These are phyloP conservation scores for Willowsia nigromaculata DNA, from an alignment of 2,888 invertebrate genomes.

Conservation along the genomic window DNA sequence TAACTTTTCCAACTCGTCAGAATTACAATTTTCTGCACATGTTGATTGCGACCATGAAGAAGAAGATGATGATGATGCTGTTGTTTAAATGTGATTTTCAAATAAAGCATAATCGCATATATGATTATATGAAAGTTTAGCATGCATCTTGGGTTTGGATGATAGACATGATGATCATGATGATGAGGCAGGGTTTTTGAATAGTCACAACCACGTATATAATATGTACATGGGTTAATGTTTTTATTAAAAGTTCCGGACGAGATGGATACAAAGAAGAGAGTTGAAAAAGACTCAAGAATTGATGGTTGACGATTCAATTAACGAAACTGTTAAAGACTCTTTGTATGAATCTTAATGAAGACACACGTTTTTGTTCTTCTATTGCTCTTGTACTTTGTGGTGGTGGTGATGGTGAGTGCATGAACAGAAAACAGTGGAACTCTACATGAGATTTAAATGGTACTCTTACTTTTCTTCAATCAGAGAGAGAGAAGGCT, in stretches of 20 bases:
- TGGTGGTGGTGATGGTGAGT: background rate
- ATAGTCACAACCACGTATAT: too few species aligned
- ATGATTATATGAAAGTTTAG: background rate
- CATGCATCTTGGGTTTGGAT: background rate
- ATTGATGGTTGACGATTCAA: conserved; percentile 62
- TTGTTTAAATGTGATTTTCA: conserved; percentile 27
- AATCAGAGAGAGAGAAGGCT: background rate
- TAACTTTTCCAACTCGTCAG: conserved; percentile 10
- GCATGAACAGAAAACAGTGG: background rate
- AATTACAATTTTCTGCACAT: conserved; percentile 50
- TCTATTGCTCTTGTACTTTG: background rate
- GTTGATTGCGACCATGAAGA: background rate
- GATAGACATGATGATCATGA: background rate
- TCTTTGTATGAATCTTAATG: conserved; percentile 55
- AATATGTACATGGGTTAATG: background rate
- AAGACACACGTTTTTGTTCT: conserved; percentile 54
- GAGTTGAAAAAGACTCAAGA: conserved; percentile 12
- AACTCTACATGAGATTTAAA: background rate
- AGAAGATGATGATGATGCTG: background rate
- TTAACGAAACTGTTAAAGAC: conserved; percentile 47
- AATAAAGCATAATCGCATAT: conserved; percentile 12
- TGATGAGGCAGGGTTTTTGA: conserved; percentile 13
- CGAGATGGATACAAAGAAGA: background rate
- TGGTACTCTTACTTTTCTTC: conserved; percentile 32
- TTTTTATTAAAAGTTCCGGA: conserved; percentile 17